These are phyloP conservation scores for Papilio machaon DNA, from an alignment of 1,140 invertebrate genomes.

Conservation along the genomic window DNA sequence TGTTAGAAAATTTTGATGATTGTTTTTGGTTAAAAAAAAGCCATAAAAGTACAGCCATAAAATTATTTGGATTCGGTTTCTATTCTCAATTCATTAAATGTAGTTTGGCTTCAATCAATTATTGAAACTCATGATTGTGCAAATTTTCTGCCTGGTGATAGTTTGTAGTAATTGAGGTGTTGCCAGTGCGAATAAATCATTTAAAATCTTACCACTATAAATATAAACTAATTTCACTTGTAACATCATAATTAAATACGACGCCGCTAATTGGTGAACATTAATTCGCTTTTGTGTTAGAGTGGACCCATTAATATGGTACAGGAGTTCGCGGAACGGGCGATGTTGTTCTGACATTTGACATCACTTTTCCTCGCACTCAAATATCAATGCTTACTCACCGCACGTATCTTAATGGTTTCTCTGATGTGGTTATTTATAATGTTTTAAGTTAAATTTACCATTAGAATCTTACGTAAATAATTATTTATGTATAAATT, in stretches of 20 bases:
- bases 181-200: not conserved
- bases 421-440: not conserved
- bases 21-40: not conserved
- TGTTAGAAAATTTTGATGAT: not conserved
- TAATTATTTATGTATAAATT: not conserved
- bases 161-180: not conserved
- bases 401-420: slow-evolving; percentile 42
- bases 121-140: not conserved
- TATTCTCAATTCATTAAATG: not conserved
- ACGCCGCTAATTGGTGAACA: not conserved
- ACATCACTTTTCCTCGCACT: slow-evolving; percentile 50
- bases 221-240: not conserved
- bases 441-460: not conserved
- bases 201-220: not conserved
- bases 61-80: not conserved
- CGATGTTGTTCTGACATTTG: slow-evolving; percentile 51
- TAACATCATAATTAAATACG: slow-evolving; percentile 10
- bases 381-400: slow-evolving; percentile 57
- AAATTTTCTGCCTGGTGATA: not conserved
- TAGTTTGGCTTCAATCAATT: not conserved
- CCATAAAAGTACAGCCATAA: not conserved
- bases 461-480: not conserved
- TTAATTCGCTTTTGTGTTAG: slow-evolving; percentile 23
- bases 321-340: slow-evolving; percentile 43
- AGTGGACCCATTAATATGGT: slow-evolving; percentile 13